Conservation (phyloP, 2,113 vertebrate species). For the Oncorhynchus mykiss region DNA sequence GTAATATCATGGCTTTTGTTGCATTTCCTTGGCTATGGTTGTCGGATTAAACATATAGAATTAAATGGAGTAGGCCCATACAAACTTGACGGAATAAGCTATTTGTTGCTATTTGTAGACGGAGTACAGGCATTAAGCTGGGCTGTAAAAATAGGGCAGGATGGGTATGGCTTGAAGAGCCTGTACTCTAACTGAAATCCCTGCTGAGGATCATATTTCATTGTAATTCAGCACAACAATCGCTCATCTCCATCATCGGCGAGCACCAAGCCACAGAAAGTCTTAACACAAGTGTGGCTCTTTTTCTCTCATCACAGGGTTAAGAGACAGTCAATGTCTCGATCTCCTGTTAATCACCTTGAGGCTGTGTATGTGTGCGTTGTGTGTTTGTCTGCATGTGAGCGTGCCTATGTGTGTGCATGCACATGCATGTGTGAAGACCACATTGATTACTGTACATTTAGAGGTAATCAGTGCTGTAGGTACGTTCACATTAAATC, state of each 20-base stretch:
- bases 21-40: background rate
- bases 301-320: background rate
- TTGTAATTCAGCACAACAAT: conserved; percentile 42
- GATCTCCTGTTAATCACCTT: conserved; percentile 35
- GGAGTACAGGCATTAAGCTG: conserved; percentile 18
- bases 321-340: conserved; percentile 21
- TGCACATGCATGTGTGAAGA: background rate
- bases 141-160: conserved; percentile 24
- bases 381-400: conserved; percentile 2
- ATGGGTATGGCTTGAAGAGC: background rate
- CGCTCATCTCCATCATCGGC: conserved; percentile 8
- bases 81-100: conserved; percentile 4
- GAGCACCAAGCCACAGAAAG: background rate
- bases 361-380: conserved; percentile 9
- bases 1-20: background rate
- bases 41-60: background rate
- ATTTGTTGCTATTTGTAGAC: conserved; percentile 25
- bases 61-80: no score
- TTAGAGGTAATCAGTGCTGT: conserved; percentile 37
- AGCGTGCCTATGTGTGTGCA: background rate
- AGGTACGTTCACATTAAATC: conserved; percentile 22
- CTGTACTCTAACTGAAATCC: conserved; percentile 31
- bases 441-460: conserved; percentile 2
- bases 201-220: conserved; percentile 41
- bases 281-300: background rate